Conservation (phyloP, 2,888 invertebrate genomes). For the Trissolcus japonicus region DNA sequence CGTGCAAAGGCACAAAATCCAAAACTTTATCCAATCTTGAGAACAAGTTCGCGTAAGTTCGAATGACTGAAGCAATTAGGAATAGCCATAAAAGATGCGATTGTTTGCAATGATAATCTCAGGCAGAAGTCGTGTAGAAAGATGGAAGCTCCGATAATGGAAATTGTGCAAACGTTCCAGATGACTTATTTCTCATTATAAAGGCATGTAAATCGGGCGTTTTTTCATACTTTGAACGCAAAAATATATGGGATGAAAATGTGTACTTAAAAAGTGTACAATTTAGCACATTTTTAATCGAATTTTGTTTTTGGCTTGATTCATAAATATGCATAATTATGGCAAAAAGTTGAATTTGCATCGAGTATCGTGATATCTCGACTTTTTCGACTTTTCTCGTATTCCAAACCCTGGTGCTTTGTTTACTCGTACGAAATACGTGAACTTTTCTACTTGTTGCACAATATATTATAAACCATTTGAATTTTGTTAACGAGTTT, state of each 20-base stretch:
- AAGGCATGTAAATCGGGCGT: neutral
- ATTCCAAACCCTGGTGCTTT: too few relatives aligned
- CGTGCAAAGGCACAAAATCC: neutral
- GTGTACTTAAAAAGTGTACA: too few relatives aligned
- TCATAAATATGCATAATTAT: too few relatives aligned
- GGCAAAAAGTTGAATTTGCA: too few relatives aligned
- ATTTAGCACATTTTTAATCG: too few relatives aligned
- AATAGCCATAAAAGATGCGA: conserved; percentile 25
- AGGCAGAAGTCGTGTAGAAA: conserved; percentile 10
- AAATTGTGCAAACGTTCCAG: conserved; percentile 31
- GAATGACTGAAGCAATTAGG: conserved; percentile 26
- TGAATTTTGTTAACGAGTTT: too few relatives aligned
- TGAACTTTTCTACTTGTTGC: too few relatives aligned
- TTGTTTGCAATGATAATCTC: conserved; percentile 40
- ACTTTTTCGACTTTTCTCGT: too few relatives aligned
- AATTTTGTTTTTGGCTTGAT: too few relatives aligned
- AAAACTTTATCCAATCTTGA: conserved; percentile 31
- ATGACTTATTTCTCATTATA: neutral
- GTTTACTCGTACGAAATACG: too few relatives aligned
- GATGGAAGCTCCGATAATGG: conserved; percentile 42
- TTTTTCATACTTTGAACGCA: neutral
- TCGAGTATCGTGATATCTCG: too few relatives aligned
- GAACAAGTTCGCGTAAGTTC: conserved; percentile 41
- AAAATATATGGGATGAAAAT: neutral
- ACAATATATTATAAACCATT: too few relatives aligned